Base-by-base conservation (phyloP, 1,140 invertebrate genomes). In the Trichonephila clavata region DNA sequence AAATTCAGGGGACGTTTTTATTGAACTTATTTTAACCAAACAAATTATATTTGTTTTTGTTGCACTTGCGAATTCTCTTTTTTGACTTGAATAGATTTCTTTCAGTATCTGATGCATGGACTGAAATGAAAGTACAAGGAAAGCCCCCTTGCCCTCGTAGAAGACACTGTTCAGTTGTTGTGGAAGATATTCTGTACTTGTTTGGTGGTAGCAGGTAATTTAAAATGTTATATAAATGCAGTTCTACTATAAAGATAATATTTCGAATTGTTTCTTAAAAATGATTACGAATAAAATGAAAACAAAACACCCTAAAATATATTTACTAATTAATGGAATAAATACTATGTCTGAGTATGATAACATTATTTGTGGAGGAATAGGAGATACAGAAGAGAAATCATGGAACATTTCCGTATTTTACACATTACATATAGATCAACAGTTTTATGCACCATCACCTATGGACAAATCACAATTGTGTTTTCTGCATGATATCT, bases 201-300 rank as follows among this genome's bases (percentile, higher is more conserved):
- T 98, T 98, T 96, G 98, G 98, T 61, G 98, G 98, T 71, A 98
- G 88, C 71, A 81, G 88, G 88, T 98, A 89, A 98, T 97, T 89
- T 32, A 32, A 3, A 39, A 39, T 16, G 0, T 71, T 0, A 27
- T 14, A 13, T 24, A 27, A 14, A 71, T 27, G 13, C 27, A 77
- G 32, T 32, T 39, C 6, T 27, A 14, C 13, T 8, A 16, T 32
- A 16, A 77, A 39, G 2, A 18, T 77, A 32, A 18, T 27, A 32
- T 32, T 32, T 13, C 18, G 16, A 13, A 32, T 39, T 39, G 6
- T 27, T 32, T 32, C 10, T 77, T 77, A 32, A 32, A 18, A 77
- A 18, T 32, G 14, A 16, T 18, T 77, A 6, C 68, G 18, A 5
- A 39, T 77, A 13, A 32, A 39, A 5, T 2, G 1, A 4, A 77